Evolutionary conservation across 2,888 invertebrate genomes (phyloP).

Genomic region (Agrochola circellaris): DNA sequence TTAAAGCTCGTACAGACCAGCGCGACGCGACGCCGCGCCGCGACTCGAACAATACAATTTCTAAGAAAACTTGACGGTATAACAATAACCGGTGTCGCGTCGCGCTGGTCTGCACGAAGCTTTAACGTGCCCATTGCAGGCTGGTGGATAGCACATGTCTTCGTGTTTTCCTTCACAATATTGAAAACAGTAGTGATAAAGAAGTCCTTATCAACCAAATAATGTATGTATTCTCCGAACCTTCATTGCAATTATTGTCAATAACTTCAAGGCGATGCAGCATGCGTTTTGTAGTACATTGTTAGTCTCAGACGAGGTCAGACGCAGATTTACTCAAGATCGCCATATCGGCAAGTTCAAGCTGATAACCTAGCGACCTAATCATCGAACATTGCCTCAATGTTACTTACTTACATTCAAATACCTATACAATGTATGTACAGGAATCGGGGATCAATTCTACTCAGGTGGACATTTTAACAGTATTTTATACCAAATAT

Average conservation of each 20-base stretch:
- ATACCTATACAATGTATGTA: conserved; percentile 6
- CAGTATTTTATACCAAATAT: not conserved
- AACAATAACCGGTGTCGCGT: too few species aligned
- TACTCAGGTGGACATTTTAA: not conserved
- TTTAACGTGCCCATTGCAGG: too few species aligned
- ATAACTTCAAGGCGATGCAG: conserved; percentile 45
- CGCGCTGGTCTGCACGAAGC: too few species aligned
- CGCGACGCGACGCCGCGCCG: too few species aligned
- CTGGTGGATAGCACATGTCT: not conserved
- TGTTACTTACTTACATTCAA: conserved; percentile 22
- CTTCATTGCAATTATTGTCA: conserved; percentile 3
- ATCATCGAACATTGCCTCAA: conserved; percentile 33
- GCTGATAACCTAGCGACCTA: conserved; percentile 49
- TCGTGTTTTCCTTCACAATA: not conserved
- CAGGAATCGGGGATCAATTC: not conserved
- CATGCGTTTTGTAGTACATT: conserved; percentile 25
- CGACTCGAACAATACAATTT: too few species aligned
- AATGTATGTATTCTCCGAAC: conserved; percentile 4
- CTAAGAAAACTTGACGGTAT: too few species aligned
- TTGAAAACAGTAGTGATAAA: not conserved
- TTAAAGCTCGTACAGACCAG: too few species aligned
- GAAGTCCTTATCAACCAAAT: not conserved
- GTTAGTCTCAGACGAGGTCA: conserved; percentile 49
- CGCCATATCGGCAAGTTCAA: conserved; percentile 55
- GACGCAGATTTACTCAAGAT: conserved; percentile 52